phyloP scores from a whole-genome alignment of 2,113 vertebrate species.

The Mobula hypostoma region DNA sequence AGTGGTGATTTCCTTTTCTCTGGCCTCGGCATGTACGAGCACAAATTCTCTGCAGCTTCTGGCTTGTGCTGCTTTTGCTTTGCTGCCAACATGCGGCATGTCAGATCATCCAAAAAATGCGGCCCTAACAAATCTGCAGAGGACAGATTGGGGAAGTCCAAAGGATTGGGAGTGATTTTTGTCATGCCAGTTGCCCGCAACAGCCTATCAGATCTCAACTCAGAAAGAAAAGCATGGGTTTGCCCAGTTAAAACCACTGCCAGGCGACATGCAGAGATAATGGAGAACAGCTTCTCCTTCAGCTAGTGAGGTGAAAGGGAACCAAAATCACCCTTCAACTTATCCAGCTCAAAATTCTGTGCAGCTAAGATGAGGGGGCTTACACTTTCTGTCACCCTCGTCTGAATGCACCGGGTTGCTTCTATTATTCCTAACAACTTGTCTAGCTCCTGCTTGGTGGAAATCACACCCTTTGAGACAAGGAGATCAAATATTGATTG shows the following conservation, averaged over 20 bases:
- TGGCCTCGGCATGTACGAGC: neutral
- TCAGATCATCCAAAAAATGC: conserved; percentile 17
- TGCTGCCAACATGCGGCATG: neutral
- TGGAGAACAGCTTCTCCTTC: neutral
- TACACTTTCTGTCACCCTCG: conserved; percentile 23
- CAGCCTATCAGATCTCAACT: conserved; percentile 29
- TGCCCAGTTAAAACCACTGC: conserved; percentile 24
- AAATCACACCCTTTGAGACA: neutral
- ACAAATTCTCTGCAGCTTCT: neutral
- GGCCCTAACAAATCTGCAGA: conserved; percentile 15
- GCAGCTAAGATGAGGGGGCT: conserved; percentile 29
- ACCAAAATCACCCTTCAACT: neutral
- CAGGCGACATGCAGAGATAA: neutral
- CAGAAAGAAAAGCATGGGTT: neutral
- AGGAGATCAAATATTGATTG: neutral
- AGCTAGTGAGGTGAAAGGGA: conserved; percentile 13
- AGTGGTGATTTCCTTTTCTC: neutral
- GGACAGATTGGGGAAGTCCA: conserved; percentile 26
- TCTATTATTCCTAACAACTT: neutral
- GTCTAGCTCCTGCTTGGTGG: neutral
- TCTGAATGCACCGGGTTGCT: conserved; percentile 9
- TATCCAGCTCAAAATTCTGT: conserved; percentile 13
- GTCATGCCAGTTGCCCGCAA: conserved; percentile 9
- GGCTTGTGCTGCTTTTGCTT: conserved; percentile 13
- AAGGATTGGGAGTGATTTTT: conserved; percentile 1